Evolutionary conservation across 2,888 invertebrate genomes (phyloP).

Genomic region (Frankliniella fusca): DNA sequence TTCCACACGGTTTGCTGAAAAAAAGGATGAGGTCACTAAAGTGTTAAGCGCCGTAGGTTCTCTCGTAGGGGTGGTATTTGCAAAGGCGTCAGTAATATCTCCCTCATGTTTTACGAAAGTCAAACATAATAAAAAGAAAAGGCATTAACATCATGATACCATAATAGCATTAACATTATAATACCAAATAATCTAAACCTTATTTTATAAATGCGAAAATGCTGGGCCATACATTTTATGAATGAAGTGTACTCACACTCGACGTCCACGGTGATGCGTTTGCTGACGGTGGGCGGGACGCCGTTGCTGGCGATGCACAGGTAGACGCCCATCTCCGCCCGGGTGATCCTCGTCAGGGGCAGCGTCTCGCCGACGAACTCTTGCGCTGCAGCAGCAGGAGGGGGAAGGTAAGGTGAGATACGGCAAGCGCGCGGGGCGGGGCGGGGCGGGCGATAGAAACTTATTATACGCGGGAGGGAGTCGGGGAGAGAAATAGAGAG

Average conservation of each 20-base stretch:
- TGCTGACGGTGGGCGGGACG: constrained; percentile 86
- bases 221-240: no score
- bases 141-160: no score
- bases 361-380: constrained; percentile 81
- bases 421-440: not conserved
- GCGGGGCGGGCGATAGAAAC: not conserved
- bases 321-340: constrained; percentile 84
- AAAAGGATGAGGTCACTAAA: no score
- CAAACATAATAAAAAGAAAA: not conserved
- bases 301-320: constrained; percentile 81
- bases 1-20: no score
- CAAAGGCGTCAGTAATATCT: no score
- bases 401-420: not conserved
- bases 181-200: no score
- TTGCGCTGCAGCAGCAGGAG: constrained; percentile 60
- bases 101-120: no score
- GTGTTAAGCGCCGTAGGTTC: no score
- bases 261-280: constrained; percentile 84
- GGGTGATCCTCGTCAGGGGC: constrained; percentile 78
- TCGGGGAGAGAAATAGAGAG: constrained; percentile 6
- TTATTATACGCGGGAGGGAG: constrained; percentile 1
- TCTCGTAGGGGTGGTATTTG: no score
- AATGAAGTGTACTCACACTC: constrained; percentile 65
- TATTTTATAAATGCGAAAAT: no score
- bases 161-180: no score